Evolutionary conservation across 2,888 invertebrate species (phyloP), one percentile per base, ranked within the genome.

Genomic region (Sesia apiformis): DNA sequence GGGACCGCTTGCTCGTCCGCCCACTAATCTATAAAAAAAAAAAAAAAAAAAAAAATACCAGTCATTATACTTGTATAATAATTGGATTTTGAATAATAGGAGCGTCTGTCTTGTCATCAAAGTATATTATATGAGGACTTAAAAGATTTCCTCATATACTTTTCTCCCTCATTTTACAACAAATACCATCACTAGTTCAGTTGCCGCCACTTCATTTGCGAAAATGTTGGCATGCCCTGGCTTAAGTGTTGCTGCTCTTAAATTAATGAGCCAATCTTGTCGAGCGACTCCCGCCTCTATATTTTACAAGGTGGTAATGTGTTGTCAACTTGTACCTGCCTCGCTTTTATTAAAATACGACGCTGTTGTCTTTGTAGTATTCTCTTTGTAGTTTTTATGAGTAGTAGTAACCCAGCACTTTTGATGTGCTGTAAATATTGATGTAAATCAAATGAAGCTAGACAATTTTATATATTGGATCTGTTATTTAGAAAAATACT

Each of bases 241-340:
- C 84, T 84, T 86, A 86, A 88, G 85, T 84, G 88, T 87, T 86
- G 85, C 87, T 81, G 84, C 79, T 86, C 86, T 87, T 84, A 88
- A 89, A 88, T 87, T 86, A 87, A 89, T 88, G 88, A 89, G 88
- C 80, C 88, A 88, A 88, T 89, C 85, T 87, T 72, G 67, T 73
- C 70, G 74, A 74, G 72, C 53, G 80, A 76, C 78, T 70, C 70
- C 78, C 76, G 78, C 82, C 82, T 81, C 77, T 76, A 84, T 86
- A 86, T 83, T 86, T 86, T 84, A 88, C 83, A 79, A 85, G 81
- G 85, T 85, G 88, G 87, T 86, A 87, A 88, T 86, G 78, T 77
- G 78, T 72, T 67, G 72, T 72, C 62, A 69, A 55, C 55, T 58
- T 53, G 56, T 50, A 38, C 50, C 39, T 50, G 23, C 7, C 38